Percentiles rank a stretch among this genome's conserved stretches.
phyloP scores from a whole-genome alignment of 2,113 vertebrate genomes.

The Mus spicilegus region DNA sequence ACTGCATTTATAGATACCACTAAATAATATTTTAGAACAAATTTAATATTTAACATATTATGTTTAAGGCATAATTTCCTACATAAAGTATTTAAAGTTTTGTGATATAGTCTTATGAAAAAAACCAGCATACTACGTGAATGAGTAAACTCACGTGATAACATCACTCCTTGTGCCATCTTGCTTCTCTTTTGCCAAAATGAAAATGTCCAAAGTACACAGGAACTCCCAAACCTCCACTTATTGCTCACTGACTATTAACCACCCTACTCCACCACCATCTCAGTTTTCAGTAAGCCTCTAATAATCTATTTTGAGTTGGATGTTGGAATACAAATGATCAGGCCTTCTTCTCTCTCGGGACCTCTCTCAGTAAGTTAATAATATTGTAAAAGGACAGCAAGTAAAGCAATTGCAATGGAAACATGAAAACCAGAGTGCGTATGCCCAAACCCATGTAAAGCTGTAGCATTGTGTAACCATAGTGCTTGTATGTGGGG shows the following conservation, averaged over 20 bases:
- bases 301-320: background rate
- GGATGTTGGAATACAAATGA: background rate
- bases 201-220: background rate
- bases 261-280: rapidly evolving
- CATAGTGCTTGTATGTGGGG: background rate
- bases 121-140: background rate
- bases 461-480: background rate
- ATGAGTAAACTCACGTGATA: background rate
- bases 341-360: background rate
- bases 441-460: background rate
- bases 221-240: background rate
- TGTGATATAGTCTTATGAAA: background rate
- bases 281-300: background rate
- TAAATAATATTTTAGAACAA: conserved; percentile 12
- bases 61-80: conserved; percentile 7
- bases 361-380: background rate
- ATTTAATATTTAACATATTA: background rate
- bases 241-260: background rate
- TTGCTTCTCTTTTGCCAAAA: conserved; percentile 31
- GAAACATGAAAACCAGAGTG: background rate
- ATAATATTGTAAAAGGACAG: background rate
- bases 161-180: background rate
- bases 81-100: background rate
- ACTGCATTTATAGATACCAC: background rate
- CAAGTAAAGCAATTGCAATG: background rate